These are phyloP conservation scores for Tetramorium simillimum DNA, from an alignment of 1,140 invertebrate species.

Conservation along the genomic window DNA sequence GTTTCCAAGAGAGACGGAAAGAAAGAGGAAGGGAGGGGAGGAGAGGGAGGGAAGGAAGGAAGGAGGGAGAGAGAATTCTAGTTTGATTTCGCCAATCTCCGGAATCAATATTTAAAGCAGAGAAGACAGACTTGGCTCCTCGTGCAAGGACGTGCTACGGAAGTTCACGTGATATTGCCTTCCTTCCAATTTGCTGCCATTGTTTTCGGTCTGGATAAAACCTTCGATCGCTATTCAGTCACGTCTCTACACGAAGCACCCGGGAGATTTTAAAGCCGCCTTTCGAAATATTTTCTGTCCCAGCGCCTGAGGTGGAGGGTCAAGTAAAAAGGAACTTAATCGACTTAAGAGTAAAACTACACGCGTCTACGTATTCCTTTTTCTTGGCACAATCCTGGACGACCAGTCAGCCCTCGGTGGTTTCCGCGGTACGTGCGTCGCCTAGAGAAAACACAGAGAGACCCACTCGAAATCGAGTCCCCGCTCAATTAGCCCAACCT, in stretches of 20 bases:
- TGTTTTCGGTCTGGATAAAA: slow-evolving; percentile 63
- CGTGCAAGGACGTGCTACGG: slow-evolving; percentile 42
- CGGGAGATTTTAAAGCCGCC: slow-evolving; percentile 53
- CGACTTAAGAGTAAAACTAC: slow-evolving; percentile 68
- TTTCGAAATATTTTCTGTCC: slow-evolving; percentile 52
- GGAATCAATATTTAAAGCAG: slow-evolving; percentile 59
- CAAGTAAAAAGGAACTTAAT: slow-evolving; percentile 60
- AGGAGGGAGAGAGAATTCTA: slow-evolving; percentile 21
- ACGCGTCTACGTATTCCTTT: slow-evolving; percentile 51
- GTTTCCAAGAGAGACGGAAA: not conserved
- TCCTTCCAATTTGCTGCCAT: slow-evolving; percentile 54
- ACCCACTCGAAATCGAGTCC: slow-evolving; percentile 80
- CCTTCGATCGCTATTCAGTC: slow-evolving; percentile 59
- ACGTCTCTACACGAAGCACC: slow-evolving; percentile 28
- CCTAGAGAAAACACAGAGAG: slow-evolving; percentile 77
- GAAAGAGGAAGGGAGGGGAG: not conserved
- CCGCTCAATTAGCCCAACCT: slow-evolving; percentile 79
- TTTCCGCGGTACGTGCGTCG: slow-evolving; percentile 78
- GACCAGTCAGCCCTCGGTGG: slow-evolving; percentile 64
- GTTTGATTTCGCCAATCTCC: slow-evolving; percentile 51
- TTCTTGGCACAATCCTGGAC: slow-evolving; percentile 59
- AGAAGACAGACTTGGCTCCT: slow-evolving; percentile 45
- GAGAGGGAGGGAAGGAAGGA: not conserved
- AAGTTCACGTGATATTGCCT: slow-evolving; percentile 43
- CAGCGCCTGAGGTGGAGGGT: slow-evolving; percentile 17